Conservation (phyloP, 2,888 invertebrate species). For the Pristionchus maxplancki region DNA sequence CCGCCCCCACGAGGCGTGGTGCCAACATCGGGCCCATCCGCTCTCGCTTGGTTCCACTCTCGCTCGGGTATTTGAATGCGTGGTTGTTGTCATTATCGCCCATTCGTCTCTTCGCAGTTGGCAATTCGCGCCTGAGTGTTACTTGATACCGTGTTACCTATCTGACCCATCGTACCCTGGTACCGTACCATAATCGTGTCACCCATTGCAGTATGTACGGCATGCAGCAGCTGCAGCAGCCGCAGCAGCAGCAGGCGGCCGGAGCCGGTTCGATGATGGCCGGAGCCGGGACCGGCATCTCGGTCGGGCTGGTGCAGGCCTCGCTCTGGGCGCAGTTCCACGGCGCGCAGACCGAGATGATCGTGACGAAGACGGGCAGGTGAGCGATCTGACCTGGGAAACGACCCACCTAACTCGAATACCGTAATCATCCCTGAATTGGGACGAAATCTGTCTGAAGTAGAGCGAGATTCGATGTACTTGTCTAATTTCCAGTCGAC, state of each 20-base stretch:
- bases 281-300: not conserved
- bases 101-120: not conserved
- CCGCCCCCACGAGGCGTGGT: not conserved
- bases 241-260: too few species aligned
- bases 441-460: too few species aligned
- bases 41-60: not conserved
- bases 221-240: not conserved
- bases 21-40: not conserved
- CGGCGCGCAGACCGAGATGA: constrained; percentile 97
- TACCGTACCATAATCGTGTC: not conserved
- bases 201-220: not conserved
- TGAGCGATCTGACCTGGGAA: constrained; percentile 78
- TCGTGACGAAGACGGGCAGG: constrained; percentile 97
- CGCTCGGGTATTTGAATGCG: not conserved
- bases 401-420: constrained; percentile 66
- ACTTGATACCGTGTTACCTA: not conserved
- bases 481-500: not conserved
- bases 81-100: not conserved
- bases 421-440: constrained; percentile 1
- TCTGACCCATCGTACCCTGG: not conserved
- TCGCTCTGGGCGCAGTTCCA: constrained; percentile 95
- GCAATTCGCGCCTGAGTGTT: not conserved
- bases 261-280: not conserved
- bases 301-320: constrained; percentile 85
- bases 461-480: too few species aligned